Evolutionary conservation across 2,888 invertebrate genomes (phyloP).

Genomic region (Drosophila infuscata): DNA sequence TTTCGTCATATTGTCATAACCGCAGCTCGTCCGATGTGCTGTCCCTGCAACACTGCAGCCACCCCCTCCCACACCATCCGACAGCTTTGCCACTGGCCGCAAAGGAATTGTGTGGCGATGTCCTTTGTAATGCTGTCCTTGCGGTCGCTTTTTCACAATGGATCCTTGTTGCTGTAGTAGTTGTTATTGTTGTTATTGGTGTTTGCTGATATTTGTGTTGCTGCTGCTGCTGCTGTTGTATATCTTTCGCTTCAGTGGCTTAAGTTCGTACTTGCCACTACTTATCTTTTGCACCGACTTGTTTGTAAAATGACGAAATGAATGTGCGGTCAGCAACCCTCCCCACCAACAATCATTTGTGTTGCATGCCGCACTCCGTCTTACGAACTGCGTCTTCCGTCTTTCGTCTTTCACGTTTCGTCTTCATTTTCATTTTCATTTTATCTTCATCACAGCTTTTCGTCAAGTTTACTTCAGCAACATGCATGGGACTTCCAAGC

Average conservation of each 20-base stretch:
- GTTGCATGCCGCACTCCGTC: constrained; percentile 16
- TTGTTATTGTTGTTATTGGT: constrained; percentile 33
- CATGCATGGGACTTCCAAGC: constrained; percentile 25
- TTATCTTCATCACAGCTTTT: constrained; percentile 43
- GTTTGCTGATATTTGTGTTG: constrained; percentile 12
- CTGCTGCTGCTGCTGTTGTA: constrained; percentile 51
- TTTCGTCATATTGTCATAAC: constrained; percentile 79
- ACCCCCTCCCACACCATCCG: constrained; percentile 1
- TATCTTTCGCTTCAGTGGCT: constrained; percentile 76
- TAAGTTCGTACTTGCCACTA: constrained; percentile 74
- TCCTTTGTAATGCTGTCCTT: constrained; percentile 61
- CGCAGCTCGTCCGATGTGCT: constrained; percentile 49
- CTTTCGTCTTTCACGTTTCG: neutral
- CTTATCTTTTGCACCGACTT: constrained; percentile 77
- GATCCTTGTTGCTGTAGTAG: constrained; percentile 23
- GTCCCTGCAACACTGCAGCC: constrained; percentile 1
- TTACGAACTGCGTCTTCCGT: constrained; percentile 5
- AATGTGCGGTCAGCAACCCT: constrained; percentile 75
- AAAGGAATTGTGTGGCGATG: constrained; percentile 59
- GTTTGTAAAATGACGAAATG: constrained; percentile 78
- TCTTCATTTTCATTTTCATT: constrained; percentile 12
- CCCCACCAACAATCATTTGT: constrained; percentile 25
- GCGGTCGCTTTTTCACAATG: constrained; percentile 60
- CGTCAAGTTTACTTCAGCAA: constrained; percentile 42
- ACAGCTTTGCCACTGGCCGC: constrained; percentile 36